A percentile compares a stretch with the other conserved stretches of the same genome.
Conservation (phyloP, 2,113 vertebrate genomes). For the Alexandromys fortis region DNA sequence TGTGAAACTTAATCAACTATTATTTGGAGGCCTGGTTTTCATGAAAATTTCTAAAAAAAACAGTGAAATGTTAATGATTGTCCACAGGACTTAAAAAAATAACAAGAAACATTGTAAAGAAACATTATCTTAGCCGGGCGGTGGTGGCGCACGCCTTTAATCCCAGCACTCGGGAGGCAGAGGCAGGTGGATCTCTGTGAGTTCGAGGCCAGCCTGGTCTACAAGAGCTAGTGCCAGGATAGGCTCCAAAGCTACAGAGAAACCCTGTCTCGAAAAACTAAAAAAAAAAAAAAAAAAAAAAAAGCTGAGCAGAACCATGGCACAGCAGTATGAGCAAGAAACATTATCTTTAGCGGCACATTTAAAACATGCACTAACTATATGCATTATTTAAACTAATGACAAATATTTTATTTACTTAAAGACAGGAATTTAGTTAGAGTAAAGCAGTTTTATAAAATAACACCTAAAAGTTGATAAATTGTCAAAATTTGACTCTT, state of each 20-base stretch:
- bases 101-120: background rate
- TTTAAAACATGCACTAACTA: background rate
- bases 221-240: too few species aligned
- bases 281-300: too few species aligned
- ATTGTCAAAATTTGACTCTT: background rate
- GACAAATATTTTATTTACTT: background rate
- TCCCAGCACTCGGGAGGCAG: too few species aligned
- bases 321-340: too few species aligned
- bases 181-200: too few species aligned
- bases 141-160: too few species aligned
- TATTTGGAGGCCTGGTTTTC: background rate
- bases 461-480: background rate
- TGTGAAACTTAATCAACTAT: background rate
- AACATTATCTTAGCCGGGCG: background rate
- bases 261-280: too few species aligned
- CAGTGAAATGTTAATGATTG: background rate
- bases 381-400: background rate
- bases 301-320: too few species aligned
- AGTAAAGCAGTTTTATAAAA: background rate
- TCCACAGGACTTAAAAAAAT: conserved; percentile 8
- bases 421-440: background rate
- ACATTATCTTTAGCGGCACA: background rate
- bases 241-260: too few species aligned
- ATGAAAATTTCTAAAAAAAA: background rate
- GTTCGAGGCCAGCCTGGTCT: too few species aligned